A percentile compares a stretch with the other conserved stretches of the same genome.
These are phyloP conservation scores for Sclerurus mexicanus DNA, from an alignment of 2,113 vertebrate species.

Conservation along the genomic window DNA sequence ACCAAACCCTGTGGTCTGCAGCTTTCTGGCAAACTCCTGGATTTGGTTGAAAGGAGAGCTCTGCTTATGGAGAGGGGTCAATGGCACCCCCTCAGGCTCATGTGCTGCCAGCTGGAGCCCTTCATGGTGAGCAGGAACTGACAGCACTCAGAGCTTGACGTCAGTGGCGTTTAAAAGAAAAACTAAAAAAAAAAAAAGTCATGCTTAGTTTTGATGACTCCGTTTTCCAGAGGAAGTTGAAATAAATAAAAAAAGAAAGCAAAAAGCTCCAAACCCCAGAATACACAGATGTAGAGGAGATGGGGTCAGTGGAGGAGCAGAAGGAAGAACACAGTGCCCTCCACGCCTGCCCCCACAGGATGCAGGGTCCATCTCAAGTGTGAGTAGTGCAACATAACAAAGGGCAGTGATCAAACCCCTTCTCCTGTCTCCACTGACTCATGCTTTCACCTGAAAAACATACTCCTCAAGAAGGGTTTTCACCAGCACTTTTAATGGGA, in stretches of 20 bases:
- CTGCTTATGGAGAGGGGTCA: fast-evolving
- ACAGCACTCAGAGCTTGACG: background rate
- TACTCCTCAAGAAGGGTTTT: background rate
- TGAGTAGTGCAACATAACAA: fast-evolving
- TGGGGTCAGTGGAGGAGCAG: background rate
- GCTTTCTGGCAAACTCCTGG: background rate
- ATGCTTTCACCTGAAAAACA: background rate
- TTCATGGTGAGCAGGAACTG: fast-evolving
- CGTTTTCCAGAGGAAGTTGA: background rate
- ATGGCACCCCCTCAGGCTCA: fast-evolving
- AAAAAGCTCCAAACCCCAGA: background rate
- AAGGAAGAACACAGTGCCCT: background rate
- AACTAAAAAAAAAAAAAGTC: background rate
- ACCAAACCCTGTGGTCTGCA: fast-evolving
- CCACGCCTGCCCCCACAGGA: background rate
- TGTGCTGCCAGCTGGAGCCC: background rate
- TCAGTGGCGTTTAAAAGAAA: fast-evolving
- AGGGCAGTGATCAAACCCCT: background rate
- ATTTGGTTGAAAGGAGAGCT: background rate
- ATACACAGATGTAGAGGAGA: background rate
- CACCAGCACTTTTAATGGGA: background rate
- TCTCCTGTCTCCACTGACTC: background rate
- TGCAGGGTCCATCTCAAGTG: background rate
- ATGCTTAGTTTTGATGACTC: background rate
- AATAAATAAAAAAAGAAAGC: background rate